Evolutionary conservation across 2,113 vertebrate genomes (phyloP), one percentile per base, ranked within the genome.

Genomic region (Eurypyga helias): DNA sequence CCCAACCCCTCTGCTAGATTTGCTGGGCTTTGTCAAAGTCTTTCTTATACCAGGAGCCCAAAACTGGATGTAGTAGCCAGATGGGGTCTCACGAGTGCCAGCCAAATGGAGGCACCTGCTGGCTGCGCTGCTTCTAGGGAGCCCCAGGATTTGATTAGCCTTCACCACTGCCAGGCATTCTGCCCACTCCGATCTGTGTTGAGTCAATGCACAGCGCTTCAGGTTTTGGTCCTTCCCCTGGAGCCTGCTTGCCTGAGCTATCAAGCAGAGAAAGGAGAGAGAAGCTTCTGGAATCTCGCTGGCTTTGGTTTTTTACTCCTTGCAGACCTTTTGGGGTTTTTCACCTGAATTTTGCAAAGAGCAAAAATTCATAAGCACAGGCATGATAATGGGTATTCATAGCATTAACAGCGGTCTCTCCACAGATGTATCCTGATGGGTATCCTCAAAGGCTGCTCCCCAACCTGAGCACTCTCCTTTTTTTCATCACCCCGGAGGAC

Each of bases 391-490:
- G 34, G 29, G 18, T 3, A 7, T 34, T 71, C 58, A 4, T 12
- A 33, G 26, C 54, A 34, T 1, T 46, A 45, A 54, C 49, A 38
- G 2, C 0, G 1, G 2, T 95, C 46, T 90, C 60, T 41, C 78
- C 80, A 41, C 86, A 98, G 98, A 23, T 11, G 0, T 98, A 97
- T 77, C 97, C 98, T 3, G 4, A 70, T 16, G 98, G 98, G 9
- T 98, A 98, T 76, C 98, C 98, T 0, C 96, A 96, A 13, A 48
- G 15, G 5, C 34, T 98, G n/a, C 7, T 97, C 33, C 13, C 6
- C 61, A 31, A 1, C 17, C 72, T 98, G 43, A 60, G 48, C 2
- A 2, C 7, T 49, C 80, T 98, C 24, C 1, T 82, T 5, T 1
- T 5, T 11, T 3, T 72, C 0, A 1, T 97, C 38, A 92, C n/a